A percentile compares a stretch with the other conserved stretches of the same genome.
phyloP scores from a whole-genome alignment of 2,797 vertebrate genomes.

The Hydrolagus colliei region DNA sequence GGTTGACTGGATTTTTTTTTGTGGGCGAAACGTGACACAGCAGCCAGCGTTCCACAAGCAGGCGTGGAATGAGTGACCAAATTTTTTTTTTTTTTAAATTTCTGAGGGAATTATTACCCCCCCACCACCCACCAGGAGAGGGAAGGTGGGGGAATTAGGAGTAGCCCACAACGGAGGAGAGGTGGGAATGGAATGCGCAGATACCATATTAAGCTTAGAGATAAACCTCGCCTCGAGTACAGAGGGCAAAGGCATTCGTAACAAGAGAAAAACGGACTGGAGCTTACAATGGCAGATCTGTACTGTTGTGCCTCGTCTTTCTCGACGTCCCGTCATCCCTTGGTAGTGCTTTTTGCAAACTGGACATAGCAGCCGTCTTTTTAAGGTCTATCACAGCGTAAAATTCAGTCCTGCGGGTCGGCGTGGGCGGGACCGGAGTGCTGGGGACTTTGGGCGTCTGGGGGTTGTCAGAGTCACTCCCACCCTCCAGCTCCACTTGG shows the following conservation, averaged over 20 bases:
- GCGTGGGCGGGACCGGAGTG: slow-evolving; percentile 47
- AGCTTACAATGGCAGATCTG: slow-evolving; percentile 88
- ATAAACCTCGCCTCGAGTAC: no score
- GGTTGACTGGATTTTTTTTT: no score
- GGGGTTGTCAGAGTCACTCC: slow-evolving; percentile 47
- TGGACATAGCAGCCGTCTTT: slow-evolving; percentile 97
- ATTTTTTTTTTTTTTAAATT: no score
- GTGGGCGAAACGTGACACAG: no score
- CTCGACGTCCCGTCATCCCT: slow-evolving; percentile 90
- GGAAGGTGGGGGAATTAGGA: no score
- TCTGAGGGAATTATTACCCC: no score
- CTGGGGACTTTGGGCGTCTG: slow-evolving; percentile 49
- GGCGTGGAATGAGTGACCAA: no score
- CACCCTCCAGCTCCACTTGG: slow-evolving; percentile 89
- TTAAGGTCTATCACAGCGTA: slow-evolving; percentile 95
- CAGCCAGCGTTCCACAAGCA: no score
- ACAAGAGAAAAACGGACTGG: background rate
- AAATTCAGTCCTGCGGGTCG: slow-evolving; percentile 72
- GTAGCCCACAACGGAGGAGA: no score
- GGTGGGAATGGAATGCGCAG: background rate
- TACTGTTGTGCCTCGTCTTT: slow-evolving; percentile 98
- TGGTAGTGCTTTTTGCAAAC: slow-evolving; percentile 89
- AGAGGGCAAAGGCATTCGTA: no score
- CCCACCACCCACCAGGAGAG: no score
- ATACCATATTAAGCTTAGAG: background rate